phyloP scores from a whole-genome alignment of 2,797 vertebrate species.

The Cuniculus paca region DNA sequence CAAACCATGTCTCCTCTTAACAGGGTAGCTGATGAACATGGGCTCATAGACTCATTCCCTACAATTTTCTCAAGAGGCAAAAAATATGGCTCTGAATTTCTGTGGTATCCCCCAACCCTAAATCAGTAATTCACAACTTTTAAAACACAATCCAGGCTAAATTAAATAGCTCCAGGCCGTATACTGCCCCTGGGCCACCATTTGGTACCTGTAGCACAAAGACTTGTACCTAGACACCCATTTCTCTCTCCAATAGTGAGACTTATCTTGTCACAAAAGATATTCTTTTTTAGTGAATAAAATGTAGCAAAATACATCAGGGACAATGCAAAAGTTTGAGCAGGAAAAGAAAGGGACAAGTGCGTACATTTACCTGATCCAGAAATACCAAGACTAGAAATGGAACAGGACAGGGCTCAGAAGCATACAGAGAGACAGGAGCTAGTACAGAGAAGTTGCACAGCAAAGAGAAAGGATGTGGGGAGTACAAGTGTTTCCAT shows the following conservation, averaged over 20 bases:
- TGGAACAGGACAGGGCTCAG: neutral
- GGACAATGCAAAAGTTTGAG: neutral
- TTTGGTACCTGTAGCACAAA: neutral
- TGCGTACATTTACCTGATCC: neutral
- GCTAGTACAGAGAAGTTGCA: neutral
- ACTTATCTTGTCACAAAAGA: neutral
- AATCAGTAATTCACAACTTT: slow-evolving; percentile 2
- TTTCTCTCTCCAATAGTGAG: neutral
- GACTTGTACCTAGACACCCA: neutral
- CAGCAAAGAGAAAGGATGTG: neutral
- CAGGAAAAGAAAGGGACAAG: neutral
- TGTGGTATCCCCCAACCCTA: neutral
- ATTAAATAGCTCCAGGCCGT: neutral
- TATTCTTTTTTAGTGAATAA: slow-evolving; percentile 14
- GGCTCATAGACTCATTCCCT: neutral
- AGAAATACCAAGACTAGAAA: neutral
- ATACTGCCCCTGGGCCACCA: neutral
- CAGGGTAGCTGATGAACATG: neutral
- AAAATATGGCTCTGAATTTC: neutral
- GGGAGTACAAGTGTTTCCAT: neutral
- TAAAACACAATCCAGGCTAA: neutral
- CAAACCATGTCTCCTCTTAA: neutral
- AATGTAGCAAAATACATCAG: neutral
- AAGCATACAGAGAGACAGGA: neutral
- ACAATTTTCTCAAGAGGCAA: neutral